A percentile compares a stretch with the other conserved stretches of the same genome.
These are phyloP conservation scores for Mechanitis mazaeus DNA, from an alignment of 2,888 invertebrate species.

Conservation along the genomic window DNA sequence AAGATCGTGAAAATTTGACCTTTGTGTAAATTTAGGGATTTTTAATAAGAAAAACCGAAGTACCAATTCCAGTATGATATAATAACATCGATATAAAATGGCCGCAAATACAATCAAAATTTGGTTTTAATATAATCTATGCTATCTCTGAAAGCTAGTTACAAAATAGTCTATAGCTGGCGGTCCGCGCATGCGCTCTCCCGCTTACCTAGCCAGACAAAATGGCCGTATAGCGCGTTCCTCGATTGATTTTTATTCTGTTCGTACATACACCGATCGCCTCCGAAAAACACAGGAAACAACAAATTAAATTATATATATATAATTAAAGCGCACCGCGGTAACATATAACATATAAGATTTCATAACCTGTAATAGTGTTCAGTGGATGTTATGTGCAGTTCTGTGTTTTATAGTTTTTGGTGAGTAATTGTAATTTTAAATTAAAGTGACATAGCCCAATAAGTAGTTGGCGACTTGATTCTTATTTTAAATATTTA, in stretches of 20 bases:
- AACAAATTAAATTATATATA: constrained; percentile 20
- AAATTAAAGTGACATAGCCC: background rate
- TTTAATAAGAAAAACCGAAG: too few species aligned
- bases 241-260: constrained; percentile 64
- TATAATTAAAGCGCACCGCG: constrained; percentile 17
- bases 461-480: background rate
- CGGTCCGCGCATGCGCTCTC: constrained; percentile 58
- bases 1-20: too few species aligned
- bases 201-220: constrained; percentile 53
- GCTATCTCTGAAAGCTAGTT: constrained; percentile 8
- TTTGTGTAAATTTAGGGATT: too few species aligned
- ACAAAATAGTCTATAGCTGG: constrained; percentile 29
- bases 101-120: too few species aligned
- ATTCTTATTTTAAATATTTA: constrained; percentile 6
- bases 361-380: constrained; percentile 22
- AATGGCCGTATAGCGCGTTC: constrained; percentile 60
- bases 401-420: constrained; percentile 15
- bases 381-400: constrained; percentile 16
- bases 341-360: constrained; percentile 21
- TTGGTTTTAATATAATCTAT: background rate
- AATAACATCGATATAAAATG: too few species aligned
- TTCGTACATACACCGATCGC: constrained; percentile 40
- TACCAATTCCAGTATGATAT: too few species aligned
- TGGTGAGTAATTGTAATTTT: background rate
- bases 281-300: constrained; percentile 31